These are phyloP conservation scores for Leptodactylus fuscus DNA, from an alignment of 2,113 vertebrate species.

Conservation along the genomic window DNA sequence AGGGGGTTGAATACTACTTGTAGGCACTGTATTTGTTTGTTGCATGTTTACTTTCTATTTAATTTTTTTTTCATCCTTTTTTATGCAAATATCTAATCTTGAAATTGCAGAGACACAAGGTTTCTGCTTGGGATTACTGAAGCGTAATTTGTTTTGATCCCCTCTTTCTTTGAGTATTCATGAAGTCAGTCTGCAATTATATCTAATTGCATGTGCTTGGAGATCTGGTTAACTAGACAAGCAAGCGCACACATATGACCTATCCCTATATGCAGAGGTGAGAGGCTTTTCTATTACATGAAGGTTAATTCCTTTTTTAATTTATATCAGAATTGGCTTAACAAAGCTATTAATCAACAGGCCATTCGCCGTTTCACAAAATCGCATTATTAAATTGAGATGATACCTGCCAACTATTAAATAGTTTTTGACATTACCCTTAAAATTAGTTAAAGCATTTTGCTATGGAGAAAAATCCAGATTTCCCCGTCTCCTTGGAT, in stretches of 20 bases:
- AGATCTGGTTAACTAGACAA: conserved; percentile 28
- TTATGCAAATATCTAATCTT: conserved; percentile 3
- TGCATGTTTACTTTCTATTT: neutral
- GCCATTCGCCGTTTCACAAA: neutral
- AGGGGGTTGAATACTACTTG: too few species aligned
- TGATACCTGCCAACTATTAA: conserved; percentile 6
- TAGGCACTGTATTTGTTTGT: too few species aligned
- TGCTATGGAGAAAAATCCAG: neutral
- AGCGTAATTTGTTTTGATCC: conserved; percentile 20
- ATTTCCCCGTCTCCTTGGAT: neutral
- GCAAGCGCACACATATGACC: conserved; percentile 22
- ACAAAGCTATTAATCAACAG: conserved; percentile 40
- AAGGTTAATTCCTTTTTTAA: conserved; percentile 43
- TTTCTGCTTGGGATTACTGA: neutral
- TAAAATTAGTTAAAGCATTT: neutral
- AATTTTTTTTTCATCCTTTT: neutral
- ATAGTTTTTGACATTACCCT: conserved; percentile 16
- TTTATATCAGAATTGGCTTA: conserved; percentile 24
- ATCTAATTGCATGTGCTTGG: conserved; percentile 20
- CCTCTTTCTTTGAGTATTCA: conserved; percentile 22
- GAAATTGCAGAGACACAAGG: conserved; percentile 5
- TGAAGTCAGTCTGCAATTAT: conserved; percentile 10
- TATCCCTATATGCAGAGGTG: conserved; percentile 20
- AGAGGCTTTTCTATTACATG: conserved; percentile 29
- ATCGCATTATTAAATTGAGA: conserved; percentile 10